Evolutionary conservation across 2,113 vertebrate genomes (phyloP).

Genomic region (Ahaetulla prasina): DNA sequence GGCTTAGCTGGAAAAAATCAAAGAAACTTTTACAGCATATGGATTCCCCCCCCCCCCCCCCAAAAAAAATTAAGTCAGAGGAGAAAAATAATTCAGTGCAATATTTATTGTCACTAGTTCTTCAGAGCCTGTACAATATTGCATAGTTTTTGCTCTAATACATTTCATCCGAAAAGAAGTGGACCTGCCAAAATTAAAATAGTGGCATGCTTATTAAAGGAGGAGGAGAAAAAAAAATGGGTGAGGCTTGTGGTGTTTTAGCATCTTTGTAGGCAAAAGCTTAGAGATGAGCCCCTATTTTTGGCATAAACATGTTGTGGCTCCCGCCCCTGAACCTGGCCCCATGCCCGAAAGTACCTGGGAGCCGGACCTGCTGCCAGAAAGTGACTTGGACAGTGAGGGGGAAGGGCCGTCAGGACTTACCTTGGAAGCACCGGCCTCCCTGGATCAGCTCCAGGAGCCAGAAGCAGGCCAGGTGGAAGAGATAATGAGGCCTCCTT

Average conservation of each 20-base stretch:
- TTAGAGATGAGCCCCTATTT: neutral
- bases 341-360: no score
- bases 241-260: neutral
- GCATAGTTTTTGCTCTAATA: neutral
- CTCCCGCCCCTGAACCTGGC: no score
- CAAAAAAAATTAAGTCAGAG: neutral
- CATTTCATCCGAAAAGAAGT: neutral
- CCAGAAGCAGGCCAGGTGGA: no score
- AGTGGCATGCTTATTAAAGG: neutral
- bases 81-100: neutral
- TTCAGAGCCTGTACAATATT: neutral
- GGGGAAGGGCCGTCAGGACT: no score
- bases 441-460: no score
- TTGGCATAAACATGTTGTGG: no score
- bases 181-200: neutral
- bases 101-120: neutral
- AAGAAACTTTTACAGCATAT: neutral
- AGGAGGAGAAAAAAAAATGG: neutral
- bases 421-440: no score
- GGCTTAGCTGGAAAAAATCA: neutral
- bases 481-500: no score
- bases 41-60: neutral
- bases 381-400: no score
- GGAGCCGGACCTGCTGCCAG: no score
- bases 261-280: neutral